These are phyloP conservation scores for Amphimallon solstitiale DNA, from an alignment of 2,888 invertebrate species.

Conservation along the genomic window DNA sequence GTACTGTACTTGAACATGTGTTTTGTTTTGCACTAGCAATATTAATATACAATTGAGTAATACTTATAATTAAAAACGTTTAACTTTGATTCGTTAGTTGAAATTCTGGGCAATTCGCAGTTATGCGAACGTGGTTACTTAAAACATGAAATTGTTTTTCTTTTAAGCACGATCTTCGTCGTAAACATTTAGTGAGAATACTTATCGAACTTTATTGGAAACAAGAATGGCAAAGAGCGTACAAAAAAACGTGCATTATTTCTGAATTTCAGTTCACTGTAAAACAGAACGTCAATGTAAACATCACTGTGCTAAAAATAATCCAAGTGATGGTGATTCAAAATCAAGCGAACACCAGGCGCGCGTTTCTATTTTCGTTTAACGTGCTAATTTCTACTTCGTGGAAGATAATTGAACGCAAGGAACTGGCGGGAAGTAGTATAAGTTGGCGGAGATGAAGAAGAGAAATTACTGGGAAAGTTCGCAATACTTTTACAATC, in stretches of 20 bases:
- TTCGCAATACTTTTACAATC: neutral
- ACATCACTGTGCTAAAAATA: slow-evolving; percentile 28
- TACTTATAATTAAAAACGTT: too few relatives aligned
- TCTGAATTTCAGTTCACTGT: slow-evolving; percentile 27
- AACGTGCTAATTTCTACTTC: slow-evolving; percentile 33
- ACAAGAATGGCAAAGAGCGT: neutral
- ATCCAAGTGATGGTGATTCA: slow-evolving; percentile 28
- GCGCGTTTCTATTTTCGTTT: slow-evolving; percentile 33
- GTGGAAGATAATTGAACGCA: slow-evolving; percentile 32
- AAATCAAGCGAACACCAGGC: slow-evolving; percentile 23
- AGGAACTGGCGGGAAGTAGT: slow-evolving; percentile 6
- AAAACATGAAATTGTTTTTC: neutral
- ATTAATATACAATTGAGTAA: too few relatives aligned
- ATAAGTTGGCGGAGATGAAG: slow-evolving; percentile 17
- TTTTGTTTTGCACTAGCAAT: too few relatives aligned
- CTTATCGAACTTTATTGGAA: neutral
- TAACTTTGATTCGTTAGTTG: too few relatives aligned
- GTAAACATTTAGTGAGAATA: slow-evolving; percentile 10
- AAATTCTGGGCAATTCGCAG: too few relatives aligned
- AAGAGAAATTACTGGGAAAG: neutral
- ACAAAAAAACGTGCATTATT: slow-evolving; percentile 23
- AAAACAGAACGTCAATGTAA: slow-evolving; percentile 27
- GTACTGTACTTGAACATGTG: too few relatives aligned
- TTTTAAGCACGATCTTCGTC: slow-evolving; percentile 9
- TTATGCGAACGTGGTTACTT: too few relatives aligned